Evolutionary conservation across 2,113 vertebrate genomes (phyloP).

Genomic region (Pardalotus punctatus): DNA sequence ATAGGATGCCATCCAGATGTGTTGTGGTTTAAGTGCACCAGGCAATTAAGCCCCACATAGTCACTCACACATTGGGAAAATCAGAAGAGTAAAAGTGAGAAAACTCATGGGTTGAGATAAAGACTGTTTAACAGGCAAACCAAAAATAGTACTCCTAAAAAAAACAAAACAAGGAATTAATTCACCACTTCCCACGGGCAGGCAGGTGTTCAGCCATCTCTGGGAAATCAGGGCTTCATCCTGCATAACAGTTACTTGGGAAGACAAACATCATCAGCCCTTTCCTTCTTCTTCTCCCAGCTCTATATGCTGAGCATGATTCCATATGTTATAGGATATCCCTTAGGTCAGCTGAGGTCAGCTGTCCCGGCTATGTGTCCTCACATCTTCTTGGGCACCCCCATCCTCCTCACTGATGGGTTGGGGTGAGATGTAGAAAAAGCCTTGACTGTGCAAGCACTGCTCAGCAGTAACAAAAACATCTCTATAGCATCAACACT

Average conservation of each 20-base stretch:
- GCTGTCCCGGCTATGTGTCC: background rate
- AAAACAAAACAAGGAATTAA: background rate
- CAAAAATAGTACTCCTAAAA: background rate
- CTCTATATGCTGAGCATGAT: background rate
- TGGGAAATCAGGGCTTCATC: background rate
- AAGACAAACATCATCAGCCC: background rate
- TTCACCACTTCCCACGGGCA: background rate
- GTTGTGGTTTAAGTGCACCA: background rate
- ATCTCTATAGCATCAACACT: background rate
- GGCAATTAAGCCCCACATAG: background rate
- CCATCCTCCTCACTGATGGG: accelerated
- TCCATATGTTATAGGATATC: background rate
- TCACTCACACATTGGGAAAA: background rate
- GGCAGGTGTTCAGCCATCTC: background rate
- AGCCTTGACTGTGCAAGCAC: background rate
- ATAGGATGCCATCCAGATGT: background rate
- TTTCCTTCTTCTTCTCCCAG: background rate
- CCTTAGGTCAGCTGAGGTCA: background rate
- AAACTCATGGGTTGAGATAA: background rate
- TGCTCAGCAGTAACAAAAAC: background rate
- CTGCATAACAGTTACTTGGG: too few species aligned
- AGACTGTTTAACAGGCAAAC: background rate
- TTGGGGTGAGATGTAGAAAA: background rate
- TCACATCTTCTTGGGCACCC: background rate
- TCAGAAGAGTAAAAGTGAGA: background rate